phyloP scores from a whole-genome alignment of 2,797 vertebrate genomes.

The Benthosema pterotum region DNA sequence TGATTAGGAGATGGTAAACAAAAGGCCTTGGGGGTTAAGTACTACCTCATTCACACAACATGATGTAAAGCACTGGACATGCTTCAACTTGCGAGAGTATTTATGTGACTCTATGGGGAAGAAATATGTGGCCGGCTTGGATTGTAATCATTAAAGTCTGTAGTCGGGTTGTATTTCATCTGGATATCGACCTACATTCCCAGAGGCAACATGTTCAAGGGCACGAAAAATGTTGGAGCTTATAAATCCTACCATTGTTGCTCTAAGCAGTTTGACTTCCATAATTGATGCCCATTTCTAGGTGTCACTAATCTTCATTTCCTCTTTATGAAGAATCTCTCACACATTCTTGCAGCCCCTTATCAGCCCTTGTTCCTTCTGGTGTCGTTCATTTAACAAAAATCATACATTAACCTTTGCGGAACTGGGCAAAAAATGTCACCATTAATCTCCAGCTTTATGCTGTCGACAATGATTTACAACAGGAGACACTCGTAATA shows the following conservation, averaged over 20 bases:
- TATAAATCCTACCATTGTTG: constrained; percentile 69
- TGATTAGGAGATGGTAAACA: constrained; percentile 57
- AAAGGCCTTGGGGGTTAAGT: constrained; percentile 22
- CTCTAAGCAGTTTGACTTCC: constrained; percentile 63
- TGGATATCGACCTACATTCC: constrained; percentile 52
- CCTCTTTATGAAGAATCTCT: constrained; percentile 19
- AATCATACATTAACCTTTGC: constrained; percentile 36
- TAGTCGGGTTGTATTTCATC: constrained; percentile 61
- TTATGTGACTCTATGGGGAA: constrained; percentile 40
- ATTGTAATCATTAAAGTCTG: constrained; percentile 51
- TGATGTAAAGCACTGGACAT: constrained; percentile 31
- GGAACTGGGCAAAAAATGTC: constrained; percentile 35
- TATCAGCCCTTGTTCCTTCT: constrained; percentile 41
- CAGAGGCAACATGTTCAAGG: constrained; percentile 57
- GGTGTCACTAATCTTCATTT: constrained; percentile 35
- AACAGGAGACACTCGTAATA: constrained; percentile 73
- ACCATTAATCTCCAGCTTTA: constrained; percentile 47
- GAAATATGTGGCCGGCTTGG: constrained; percentile 46
- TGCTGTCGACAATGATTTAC: constrained; percentile 58
- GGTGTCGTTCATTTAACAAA: constrained; percentile 29
- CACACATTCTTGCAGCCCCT: constrained; percentile 8
- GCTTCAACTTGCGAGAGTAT: constrained; percentile 43
- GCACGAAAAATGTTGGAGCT: constrained; percentile 55
- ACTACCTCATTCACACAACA: background rate
- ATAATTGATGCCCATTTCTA: constrained; percentile 63